Conservation (phyloP, 1,140 invertebrate species). For the Cotesia chilonis region DNA sequence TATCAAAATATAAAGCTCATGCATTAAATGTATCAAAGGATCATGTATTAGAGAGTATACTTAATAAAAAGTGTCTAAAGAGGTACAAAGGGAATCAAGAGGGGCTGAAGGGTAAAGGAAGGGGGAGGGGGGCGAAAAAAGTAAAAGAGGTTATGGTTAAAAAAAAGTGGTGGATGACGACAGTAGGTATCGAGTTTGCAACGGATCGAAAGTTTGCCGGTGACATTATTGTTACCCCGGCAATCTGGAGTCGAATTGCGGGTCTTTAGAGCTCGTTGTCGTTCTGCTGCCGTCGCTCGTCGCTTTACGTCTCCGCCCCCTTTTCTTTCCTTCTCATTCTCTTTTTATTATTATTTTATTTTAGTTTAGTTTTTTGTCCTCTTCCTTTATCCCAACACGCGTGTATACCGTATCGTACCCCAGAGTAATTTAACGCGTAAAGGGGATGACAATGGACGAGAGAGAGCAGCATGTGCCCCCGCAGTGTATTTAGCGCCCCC, state of each 20-base stretch:
- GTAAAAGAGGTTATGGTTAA: too few species aligned
- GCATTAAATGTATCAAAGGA: too few species aligned
- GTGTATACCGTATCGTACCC: slow-evolving; percentile 46
- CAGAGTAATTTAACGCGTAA: slow-evolving; percentile 62
- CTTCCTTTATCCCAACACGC: slow-evolving; percentile 35
- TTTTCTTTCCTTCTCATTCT: slow-evolving; percentile 11
- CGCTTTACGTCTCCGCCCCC: slow-evolving; percentile 41
- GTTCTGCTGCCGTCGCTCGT: slow-evolving; percentile 26
- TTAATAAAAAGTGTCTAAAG: not conserved
- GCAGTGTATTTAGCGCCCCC: slow-evolving; percentile 21
- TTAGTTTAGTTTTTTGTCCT: too few species aligned
- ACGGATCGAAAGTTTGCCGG: slow-evolving; percentile 59
- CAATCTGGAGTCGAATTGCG: slow-evolving; percentile 64
- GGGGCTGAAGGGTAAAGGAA: not conserved
- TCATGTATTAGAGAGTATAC: too few species aligned
- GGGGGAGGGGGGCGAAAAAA: not conserved
- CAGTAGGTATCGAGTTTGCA: slow-evolving; percentile 55
- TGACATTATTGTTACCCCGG: slow-evolving; percentile 51
- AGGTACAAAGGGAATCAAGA: slow-evolving; percentile 8
- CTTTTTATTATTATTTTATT: too few species aligned
- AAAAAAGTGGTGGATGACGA: not conserved
- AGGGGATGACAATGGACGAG: slow-evolving; percentile 52
- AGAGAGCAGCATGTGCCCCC: slow-evolving; percentile 48
- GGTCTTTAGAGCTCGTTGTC: slow-evolving; percentile 10
- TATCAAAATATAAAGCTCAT: too few species aligned